Evolutionary conservation across 1,140 invertebrate species (phyloP).

Genomic region (Drosophila sproati): DNA sequence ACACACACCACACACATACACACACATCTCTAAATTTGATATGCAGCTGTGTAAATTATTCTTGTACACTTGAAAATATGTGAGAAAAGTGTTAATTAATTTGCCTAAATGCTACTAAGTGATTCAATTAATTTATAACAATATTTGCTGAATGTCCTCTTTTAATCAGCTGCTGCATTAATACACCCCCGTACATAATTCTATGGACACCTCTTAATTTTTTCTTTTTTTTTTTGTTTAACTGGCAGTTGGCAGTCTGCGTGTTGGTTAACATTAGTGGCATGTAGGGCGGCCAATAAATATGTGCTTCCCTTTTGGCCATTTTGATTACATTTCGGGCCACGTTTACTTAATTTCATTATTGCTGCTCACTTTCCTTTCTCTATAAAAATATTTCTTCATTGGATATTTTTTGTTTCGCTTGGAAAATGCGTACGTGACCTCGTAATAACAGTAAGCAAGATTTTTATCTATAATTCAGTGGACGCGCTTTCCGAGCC

Average conservation of each 20-base stretch:
- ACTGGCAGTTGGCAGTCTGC: slow-evolving; percentile 46
- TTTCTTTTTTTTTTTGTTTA: slow-evolving; percentile 33
- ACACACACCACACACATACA: slow-evolving; percentile 2
- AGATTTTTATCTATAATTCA: slow-evolving; percentile 82
- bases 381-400: slow-evolving; percentile 4
- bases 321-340: slow-evolving; percentile 64
- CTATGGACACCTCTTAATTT: neutral
- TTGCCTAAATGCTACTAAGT: slow-evolving; percentile 25
- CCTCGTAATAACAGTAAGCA: slow-evolving; percentile 75
- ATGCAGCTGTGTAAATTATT: slow-evolving; percentile 18
- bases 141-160: neutral
- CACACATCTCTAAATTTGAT: slow-evolving; percentile 1
- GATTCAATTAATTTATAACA: slow-evolving; percentile 13
- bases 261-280: slow-evolving; percentile 71
- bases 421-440: slow-evolving; percentile 65
- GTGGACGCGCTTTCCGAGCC: slow-evolving; percentile 48
- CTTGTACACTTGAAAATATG: slow-evolving; percentile 9
- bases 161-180: slow-evolving; percentile 23
- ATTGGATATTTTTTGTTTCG: neutral
- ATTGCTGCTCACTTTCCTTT: slow-evolving; percentile 59
- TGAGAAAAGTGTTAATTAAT: neutral
- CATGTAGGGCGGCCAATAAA: slow-evolving; percentile 73
- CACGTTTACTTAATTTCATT: slow-evolving; percentile 80
- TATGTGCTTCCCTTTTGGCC: slow-evolving; percentile 55
- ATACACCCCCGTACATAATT: slow-evolving; percentile 5